Base-by-base conservation (phyloP, 2,113 vertebrate species). In the Corvus hawaiiensis region DNA sequence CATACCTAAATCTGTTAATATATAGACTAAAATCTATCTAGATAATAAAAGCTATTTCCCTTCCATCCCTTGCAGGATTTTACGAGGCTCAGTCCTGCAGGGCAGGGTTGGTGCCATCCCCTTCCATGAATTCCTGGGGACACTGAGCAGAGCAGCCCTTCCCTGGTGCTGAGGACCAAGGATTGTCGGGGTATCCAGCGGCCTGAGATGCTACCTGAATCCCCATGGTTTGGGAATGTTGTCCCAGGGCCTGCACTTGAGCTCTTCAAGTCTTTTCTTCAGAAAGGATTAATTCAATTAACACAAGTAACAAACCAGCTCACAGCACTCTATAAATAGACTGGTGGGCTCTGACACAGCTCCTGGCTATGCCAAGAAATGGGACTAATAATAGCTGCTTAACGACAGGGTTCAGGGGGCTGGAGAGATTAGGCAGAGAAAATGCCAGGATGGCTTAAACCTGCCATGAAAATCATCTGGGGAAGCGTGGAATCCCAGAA, bases 261-360 rank as follows among this genome's bases (percentile, higher is more conserved):
- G 67, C 79, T 66, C 63, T 73, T 66, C 24, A 54, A 37, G 22
- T 69, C 46, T 92, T 83, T 64, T 49, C 71, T 80, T 86, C 72
- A 77, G 64, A 55, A 86, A 64, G 64, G 39, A 93, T 86, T 86
- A 85, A 90, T 86, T 82, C 52, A 83, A 92, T 83, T 88, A 93
- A 77, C 11, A 16, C 85, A 63, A 86, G 72, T 51, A 84, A 69
- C 44, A 52, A 64, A 90, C n/a, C 54, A 41, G 69, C 91, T 87
- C 92, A 41, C 5, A 10, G 61, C 52, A 23, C 84, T 83, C 90
- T 78, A 92, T 86, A 93, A 86, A 95, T 96, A 96, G 90, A 11
- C 21, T 13, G 86, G 92, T 95, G 92, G 92, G 94, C 64, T 96
- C 89, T 88, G 78, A 85, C 89, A 94, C 87, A 91, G 56, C 87